Conservation (phyloP, 2,113 vertebrate genomes). For the Cyprinodon brontotheroides region DNA sequence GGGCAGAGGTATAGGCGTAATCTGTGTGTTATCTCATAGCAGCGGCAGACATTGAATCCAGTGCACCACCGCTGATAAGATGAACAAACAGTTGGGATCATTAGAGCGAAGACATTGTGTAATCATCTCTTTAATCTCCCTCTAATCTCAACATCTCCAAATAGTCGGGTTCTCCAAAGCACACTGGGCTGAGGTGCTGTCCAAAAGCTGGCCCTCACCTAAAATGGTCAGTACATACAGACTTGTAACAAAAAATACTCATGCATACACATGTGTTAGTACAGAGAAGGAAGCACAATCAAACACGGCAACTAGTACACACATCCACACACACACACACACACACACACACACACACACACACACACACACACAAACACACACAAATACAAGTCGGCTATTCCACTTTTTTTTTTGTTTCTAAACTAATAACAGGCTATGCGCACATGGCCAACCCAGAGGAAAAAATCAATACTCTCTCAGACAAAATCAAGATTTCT, state of each 20-base stretch:
- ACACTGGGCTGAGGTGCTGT: slow-evolving; percentile 38
- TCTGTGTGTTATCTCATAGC: slow-evolving; percentile 75
- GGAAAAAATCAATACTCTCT: slow-evolving; percentile 83
- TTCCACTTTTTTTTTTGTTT: slow-evolving; percentile 66
- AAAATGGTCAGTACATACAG: slow-evolving; percentile 20
- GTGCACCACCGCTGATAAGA: slow-evolving; percentile 81
- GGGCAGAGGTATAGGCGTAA: slow-evolving; percentile 47
- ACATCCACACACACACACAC: slow-evolving; percentile 15
- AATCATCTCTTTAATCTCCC: slow-evolving; percentile 82
- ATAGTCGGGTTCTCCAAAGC: slow-evolving; percentile 60
- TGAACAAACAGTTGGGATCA: slow-evolving; percentile 84
- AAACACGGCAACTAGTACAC: slow-evolving; percentile 28
- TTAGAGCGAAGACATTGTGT: slow-evolving; percentile 86
- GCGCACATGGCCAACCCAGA: slow-evolving; percentile 75
- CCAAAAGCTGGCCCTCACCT: slow-evolving; percentile 48
- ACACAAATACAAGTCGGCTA: slow-evolving; percentile 26
- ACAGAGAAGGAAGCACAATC: slow-evolving; percentile 48
- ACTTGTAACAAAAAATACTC: background rate
- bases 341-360: slow-evolving; percentile 17
- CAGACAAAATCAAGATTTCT: slow-evolving; percentile 84
- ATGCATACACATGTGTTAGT: slow-evolving; percentile 24
- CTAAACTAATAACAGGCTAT: slow-evolving; percentile 81
- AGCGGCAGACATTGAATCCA: slow-evolving; percentile 70
- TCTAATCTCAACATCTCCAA: slow-evolving; percentile 81
- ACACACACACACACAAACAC: slow-evolving; percentile 22